Evolutionary conservation across 64 coral and sea anemone species (phyloP).

Genomic region (Actinia tenebrosa): DNA sequence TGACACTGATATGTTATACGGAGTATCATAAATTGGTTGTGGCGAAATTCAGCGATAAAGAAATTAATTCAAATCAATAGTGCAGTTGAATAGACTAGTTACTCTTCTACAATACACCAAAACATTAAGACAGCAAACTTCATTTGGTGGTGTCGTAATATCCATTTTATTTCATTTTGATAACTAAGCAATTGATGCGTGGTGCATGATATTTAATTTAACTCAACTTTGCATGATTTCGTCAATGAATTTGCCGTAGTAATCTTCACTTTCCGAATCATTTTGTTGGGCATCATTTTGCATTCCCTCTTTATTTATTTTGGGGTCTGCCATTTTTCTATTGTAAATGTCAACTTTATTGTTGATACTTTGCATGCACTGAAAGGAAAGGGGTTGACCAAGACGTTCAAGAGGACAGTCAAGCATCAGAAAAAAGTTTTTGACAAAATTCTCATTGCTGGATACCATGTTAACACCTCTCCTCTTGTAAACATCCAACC

Average conservation of each 20-base stretch:
- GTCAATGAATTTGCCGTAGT: neutral
- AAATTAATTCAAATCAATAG: too few relatives aligned
- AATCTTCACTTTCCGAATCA: neutral
- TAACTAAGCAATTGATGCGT: too few relatives aligned
- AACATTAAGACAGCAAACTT: too few relatives aligned
- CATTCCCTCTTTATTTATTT: neutral
- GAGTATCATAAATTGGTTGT: too few relatives aligned
- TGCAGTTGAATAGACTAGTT: too few relatives aligned
- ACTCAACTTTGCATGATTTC: neutral
- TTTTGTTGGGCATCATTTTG: neutral
- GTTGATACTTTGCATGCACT: neutral
- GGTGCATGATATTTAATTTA: too few relatives aligned
- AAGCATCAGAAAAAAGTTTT: neutral
- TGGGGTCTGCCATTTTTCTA: neutral
- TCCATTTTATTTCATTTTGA: too few relatives aligned
- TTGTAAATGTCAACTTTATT: neutral
- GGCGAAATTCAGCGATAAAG: too few relatives aligned
- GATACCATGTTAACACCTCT: conserved; percentile 4
- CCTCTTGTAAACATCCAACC: neutral
- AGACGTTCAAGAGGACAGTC: neutral
- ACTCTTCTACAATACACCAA: too few relatives aligned
- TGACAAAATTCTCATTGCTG: neutral
- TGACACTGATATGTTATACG: too few relatives aligned
- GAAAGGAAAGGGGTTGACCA: neutral
- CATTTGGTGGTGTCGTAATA: too few relatives aligned